Evolutionary conservation across 92 coral and sea anemone species (phyloP).

Genomic region (Epizoanthus stellaris): DNA sequence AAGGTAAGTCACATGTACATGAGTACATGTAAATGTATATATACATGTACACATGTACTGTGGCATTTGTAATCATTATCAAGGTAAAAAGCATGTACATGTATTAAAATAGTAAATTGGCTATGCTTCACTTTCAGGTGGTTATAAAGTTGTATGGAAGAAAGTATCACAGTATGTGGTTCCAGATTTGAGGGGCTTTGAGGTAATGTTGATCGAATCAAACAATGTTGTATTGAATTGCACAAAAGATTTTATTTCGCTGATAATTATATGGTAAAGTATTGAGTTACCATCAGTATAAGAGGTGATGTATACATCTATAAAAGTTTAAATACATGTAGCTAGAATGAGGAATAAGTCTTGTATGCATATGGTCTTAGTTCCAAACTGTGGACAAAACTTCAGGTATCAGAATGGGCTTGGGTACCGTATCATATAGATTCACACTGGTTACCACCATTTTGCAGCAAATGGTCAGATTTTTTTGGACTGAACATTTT

Average conservation of each 20-base stretch:
- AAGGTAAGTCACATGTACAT: slow-evolving; percentile 57
- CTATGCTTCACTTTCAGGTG: slow-evolving; percentile 61
- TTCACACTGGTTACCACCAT: no score
- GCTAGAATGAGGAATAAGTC: no score
- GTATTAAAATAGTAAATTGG: background rate
- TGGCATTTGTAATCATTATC: background rate
- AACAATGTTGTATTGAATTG: background rate
- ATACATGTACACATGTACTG: background rate
- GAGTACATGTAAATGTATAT: background rate
- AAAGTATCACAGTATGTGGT: slow-evolving; percentile 94
- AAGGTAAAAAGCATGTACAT: background rate
- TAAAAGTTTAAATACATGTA: no score
- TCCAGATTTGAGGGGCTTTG: slow-evolving; percentile 94
- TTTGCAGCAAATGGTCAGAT: no score
- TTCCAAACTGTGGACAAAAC: no score
- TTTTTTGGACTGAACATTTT: no score
- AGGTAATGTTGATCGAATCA: slow-evolving; percentile 55
- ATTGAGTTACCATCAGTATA: no score
- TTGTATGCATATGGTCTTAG: no score
- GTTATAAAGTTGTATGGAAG: slow-evolving; percentile 86
- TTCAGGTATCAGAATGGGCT: no score
- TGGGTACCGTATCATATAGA: no score
- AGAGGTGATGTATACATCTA: no score
- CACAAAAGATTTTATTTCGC: background rate
- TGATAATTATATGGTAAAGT: no score